These are phyloP conservation scores for Philereme vetulata DNA, from an alignment of 2,888 invertebrate genomes.

Conservation along the genomic window DNA sequence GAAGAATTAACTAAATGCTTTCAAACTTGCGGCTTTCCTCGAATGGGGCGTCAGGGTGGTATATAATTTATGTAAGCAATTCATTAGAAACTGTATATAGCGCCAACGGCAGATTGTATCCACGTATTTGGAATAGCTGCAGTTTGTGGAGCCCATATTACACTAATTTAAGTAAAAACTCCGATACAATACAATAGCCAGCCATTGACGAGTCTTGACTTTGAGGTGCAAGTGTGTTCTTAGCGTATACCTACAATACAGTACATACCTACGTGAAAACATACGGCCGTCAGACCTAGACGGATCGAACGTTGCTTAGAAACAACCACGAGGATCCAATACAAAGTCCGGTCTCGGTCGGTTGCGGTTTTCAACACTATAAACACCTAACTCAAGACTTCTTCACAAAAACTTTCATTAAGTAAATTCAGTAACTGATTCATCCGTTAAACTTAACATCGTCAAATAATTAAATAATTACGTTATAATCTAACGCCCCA, in stretches of 20 bases:
- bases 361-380: conserved; percentile 27
- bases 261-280: neutral
- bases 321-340: conserved; percentile 24
- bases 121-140: conserved; percentile 16
- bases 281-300: conserved; percentile 9
- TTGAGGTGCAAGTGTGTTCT: conserved; percentile 7
- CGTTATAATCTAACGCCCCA: conserved; percentile 52
- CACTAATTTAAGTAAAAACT: conserved; percentile 22
- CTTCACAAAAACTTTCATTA: conserved; percentile 27
- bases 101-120: conserved; percentile 9
- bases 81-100: conserved; percentile 9
- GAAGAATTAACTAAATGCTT: conserved; percentile 69
- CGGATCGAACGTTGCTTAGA: conserved; percentile 17
- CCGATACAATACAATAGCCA: conserved; percentile 14
- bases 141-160: conserved; percentile 21
- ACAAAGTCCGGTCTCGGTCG: conserved; percentile 28
- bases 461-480: conserved; percentile 21
- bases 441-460: conserved; percentile 31
- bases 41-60: conserved; percentile 36
- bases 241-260: conserved; percentile 3
- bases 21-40: conserved; percentile 46
- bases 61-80: conserved; percentile 10
- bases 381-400: conserved; percentile 28
- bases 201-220: conserved; percentile 1
- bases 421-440: conserved; percentile 26